Base-by-base conservation (phyloP, 2,888 invertebrate species). In the Cartodere bifasciata region DNA sequence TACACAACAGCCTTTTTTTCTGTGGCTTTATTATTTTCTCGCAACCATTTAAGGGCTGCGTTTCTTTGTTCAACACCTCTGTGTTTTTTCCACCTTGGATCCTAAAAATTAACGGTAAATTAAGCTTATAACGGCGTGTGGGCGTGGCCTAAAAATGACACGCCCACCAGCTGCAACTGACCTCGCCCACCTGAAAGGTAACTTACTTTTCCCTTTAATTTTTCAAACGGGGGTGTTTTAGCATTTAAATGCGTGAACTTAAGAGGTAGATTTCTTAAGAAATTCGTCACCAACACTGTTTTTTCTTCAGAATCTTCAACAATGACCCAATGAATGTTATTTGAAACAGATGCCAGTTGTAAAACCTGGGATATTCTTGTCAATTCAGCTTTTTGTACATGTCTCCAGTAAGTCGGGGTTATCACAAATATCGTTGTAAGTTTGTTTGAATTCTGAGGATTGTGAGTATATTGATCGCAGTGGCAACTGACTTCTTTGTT, bases 21-120 rank as follows among this genome's bases (percentile, higher is more conserved):
- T 22, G 65, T 64, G 13, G 55, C 45, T 13, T 55, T 48, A 16
- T 74, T 57, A 55, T 78, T 73, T 2, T 67, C 62, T 38, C 84
- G 62, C 1, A 90, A 61, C 91, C 91, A 94, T 29, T 72, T 64
- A 17, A 94, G 56, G 1, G 84, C 95, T 23, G 72, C 62, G 60
- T 95, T 95, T 35, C 94, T 67, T 58, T 95, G 94, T 42, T 82
- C 79, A 0, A 94, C 90, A 1, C 94, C 94, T 39, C 92, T 71
- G 0, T 92, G 83, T 49, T 80, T 74, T 23, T 70, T 70, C 80
- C 80, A 81, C 40, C 75, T 71, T 4, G 80, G 75, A 30, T 35
- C 35, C 35, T 35, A n/a, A n/a, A n/a, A 28, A 25, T 30, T 4
- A 23, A 27, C 14, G 11, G 11, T 23, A 21, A n/a, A 15, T 23